Evolutionary conservation across 2,888 invertebrate species (phyloP).

Genomic region (Eumerus sabulonum): DNA sequence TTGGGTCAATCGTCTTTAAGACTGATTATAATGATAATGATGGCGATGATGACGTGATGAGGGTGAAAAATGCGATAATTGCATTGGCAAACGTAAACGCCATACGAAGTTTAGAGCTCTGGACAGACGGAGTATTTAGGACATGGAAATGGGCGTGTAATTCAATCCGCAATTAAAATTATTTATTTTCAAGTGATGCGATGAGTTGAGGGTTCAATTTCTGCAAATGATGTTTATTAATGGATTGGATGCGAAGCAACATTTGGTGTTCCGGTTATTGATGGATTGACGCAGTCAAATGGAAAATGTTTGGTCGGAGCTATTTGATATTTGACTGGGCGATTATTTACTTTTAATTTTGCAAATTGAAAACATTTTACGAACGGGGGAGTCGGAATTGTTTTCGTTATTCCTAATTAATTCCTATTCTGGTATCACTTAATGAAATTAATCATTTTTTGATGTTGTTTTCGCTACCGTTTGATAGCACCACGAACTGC

Average conservation of each 20-base stretch:
- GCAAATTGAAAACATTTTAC: conserved; percentile 40
- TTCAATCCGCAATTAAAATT: conserved; percentile 50
- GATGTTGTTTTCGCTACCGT: too few relatives aligned
- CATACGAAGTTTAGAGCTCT: conserved; percentile 9
- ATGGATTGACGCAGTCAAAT: conserved; percentile 26
- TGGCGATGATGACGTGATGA: conserved; percentile 49
- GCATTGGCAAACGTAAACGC: conserved; percentile 6
- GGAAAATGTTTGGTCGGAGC: background rate
- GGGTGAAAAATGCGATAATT: conserved; percentile 58
- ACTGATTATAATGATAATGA: too few relatives aligned
- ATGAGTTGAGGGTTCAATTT: background rate
- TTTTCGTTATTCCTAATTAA: too few relatives aligned
- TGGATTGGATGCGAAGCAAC: background rate
- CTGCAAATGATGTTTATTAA: conserved; percentile 21
- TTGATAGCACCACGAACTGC: too few relatives aligned
- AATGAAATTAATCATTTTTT: too few relatives aligned
- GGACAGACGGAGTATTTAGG: background rate
- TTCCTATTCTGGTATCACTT: too few relatives aligned
- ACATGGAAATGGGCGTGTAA: conserved; percentile 43
- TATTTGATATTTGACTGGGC: conserved; percentile 16
- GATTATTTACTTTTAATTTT: conserved; percentile 41
- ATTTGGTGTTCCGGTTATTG: conserved; percentile 43
- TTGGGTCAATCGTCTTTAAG: conserved; percentile 31
- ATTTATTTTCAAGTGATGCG: conserved; percentile 5
- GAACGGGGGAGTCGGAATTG: background rate